Percentiles rank a stretch among this genome's conserved stretches.
These are phyloP conservation scores for Drusus annulatus DNA, from an alignment of 1,140 invertebrate species.

Conservation along the genomic window DNA sequence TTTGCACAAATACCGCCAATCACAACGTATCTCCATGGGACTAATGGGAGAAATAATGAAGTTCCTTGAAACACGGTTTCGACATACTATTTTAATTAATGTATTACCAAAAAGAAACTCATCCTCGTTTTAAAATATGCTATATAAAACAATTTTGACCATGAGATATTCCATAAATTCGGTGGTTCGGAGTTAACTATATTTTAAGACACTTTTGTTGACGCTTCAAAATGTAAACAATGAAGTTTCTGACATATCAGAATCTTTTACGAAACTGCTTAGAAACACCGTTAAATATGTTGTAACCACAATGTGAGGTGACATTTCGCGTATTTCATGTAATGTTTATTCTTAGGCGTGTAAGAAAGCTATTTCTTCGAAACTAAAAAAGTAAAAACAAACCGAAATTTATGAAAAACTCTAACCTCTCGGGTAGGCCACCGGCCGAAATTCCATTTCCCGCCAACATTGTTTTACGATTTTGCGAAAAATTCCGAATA, in stretches of 20 bases:
- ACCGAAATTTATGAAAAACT: not conserved
- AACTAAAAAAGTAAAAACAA: not conserved
- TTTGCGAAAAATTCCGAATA: not conserved
- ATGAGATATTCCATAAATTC: no score
- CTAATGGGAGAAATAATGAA: no score
- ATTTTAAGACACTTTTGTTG: constrained; percentile 7
- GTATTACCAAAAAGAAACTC: no score
- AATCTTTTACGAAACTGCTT: not conserved
- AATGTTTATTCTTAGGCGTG: not conserved
- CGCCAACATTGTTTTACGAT: not conserved
- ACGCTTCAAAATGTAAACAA: constrained; percentile 22
- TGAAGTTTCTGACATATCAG: not conserved
- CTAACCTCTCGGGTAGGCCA: constrained; percentile 3
- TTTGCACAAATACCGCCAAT: no score
- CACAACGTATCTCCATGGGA: no score
- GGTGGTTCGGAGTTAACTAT: not conserved
- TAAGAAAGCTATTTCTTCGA: not conserved
- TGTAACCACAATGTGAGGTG: not conserved
- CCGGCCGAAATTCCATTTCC: not conserved
- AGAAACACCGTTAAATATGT: not conserved
- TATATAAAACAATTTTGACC: no score
- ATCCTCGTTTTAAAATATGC: no score
- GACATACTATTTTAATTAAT: no score
- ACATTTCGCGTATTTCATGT: not conserved
- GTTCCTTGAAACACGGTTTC: no score